Percentiles rank a stretch among this genome's conserved stretches.
Conservation (phyloP, 1,140 invertebrate genomes). For the Diachasma alloeum region DNA sequence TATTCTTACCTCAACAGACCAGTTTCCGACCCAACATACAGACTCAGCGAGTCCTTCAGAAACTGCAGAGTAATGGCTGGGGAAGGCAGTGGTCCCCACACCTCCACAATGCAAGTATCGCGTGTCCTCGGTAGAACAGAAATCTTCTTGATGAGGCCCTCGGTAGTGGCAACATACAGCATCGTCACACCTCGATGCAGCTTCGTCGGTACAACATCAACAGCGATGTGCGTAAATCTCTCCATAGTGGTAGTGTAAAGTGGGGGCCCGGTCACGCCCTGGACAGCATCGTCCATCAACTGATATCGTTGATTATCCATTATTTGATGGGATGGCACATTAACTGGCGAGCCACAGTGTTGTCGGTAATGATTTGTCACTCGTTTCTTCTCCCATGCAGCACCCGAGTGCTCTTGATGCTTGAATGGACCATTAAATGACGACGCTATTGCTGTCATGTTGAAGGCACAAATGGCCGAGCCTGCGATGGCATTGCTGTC, state of each 20-base stretch:
- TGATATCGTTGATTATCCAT: slow-evolving; percentile 83
- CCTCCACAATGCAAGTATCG: slow-evolving; percentile 84
- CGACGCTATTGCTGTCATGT: slow-evolving; percentile 81
- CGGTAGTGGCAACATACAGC: slow-evolving; percentile 80
- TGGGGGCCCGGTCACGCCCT: slow-evolving; percentile 75
- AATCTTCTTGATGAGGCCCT: slow-evolving; percentile 83
- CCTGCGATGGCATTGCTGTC: slow-evolving; percentile 88
- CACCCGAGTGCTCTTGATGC: slow-evolving; percentile 77
- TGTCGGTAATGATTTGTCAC: slow-evolving; percentile 60
- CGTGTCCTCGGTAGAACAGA: slow-evolving; percentile 74
- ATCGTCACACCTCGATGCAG: slow-evolving; percentile 72
- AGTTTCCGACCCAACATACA: slow-evolving; percentile 82
- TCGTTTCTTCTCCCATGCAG: slow-evolving; percentile 77
- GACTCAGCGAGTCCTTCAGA: slow-evolving; percentile 78
- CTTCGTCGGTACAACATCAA: slow-evolving; percentile 79
- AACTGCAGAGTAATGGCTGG: slow-evolving; percentile 78
- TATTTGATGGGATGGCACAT: slow-evolving; percentile 49
- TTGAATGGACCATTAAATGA: slow-evolving; percentile 91
- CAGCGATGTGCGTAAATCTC: slow-evolving; percentile 81
- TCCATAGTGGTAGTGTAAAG: slow-evolving; percentile 77
- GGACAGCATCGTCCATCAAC: slow-evolving; percentile 87
- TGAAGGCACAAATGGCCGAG: slow-evolving; percentile 93
- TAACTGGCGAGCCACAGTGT: slow-evolving; percentile 56
- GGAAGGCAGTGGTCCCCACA: slow-evolving; percentile 78
- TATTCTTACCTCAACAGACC: slow-evolving; percentile 68